phyloP scores from a whole-genome alignment of 2,113 vertebrate genomes.

The Loxodonta africana region DNA sequence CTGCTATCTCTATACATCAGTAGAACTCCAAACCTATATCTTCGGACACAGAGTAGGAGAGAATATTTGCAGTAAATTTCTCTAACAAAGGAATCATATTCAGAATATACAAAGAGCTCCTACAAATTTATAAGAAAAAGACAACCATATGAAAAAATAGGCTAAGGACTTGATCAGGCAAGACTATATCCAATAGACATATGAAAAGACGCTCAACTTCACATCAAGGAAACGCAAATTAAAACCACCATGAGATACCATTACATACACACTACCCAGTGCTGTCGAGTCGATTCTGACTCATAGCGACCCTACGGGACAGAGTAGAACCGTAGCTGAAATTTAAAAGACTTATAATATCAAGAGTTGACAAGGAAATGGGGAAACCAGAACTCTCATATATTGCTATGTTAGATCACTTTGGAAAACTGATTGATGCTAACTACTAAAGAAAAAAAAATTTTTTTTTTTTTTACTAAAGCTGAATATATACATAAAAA shows the following conservation, averaged over 20 bases:
- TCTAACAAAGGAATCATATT: conserved; percentile 12
- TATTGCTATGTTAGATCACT: too few species aligned
- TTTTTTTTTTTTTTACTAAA: too few species aligned
- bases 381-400: too few species aligned
- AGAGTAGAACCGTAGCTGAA: too few species aligned
- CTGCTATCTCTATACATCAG: not conserved
- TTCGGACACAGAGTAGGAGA: conserved; percentile 10
- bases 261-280: not conserved
- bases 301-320: too few species aligned
- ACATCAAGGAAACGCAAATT: not conserved
- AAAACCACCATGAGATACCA: not conserved
- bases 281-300: too few species aligned
- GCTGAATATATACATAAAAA: too few species aligned
- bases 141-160: not conserved
- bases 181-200: not conserved
- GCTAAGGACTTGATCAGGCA: not conserved
- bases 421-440: too few species aligned
- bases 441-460: too few species aligned
- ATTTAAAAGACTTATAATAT: too few species aligned
- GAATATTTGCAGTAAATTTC: not conserved
- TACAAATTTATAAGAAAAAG: not conserved
- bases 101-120: not conserved
- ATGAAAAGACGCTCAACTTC: not conserved
- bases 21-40: not conserved
- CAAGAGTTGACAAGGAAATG: too few species aligned